Conservation (phyloP, 2,888 invertebrate species). For the Hedychridium roseum region DNA sequence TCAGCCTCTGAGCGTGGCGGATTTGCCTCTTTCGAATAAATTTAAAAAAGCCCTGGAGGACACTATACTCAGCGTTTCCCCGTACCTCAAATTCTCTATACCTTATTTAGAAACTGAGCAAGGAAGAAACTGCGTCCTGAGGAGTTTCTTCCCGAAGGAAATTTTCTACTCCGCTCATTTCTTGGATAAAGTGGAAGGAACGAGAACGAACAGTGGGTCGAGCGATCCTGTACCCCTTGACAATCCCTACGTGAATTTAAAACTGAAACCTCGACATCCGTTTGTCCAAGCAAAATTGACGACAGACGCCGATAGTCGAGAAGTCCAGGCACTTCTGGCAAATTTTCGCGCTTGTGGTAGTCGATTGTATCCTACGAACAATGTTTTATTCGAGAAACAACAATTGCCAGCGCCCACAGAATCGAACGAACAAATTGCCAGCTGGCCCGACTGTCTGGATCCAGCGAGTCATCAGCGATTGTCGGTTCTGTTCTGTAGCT, state of each 20-base stretch:
- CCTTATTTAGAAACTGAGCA: conserved; percentile 89
- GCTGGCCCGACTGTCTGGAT: conserved; percentile 74
- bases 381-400: conserved; percentile 35
- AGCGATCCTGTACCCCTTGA: conserved; percentile 26
- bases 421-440: conserved; percentile 13
- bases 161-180: conserved; percentile 77
- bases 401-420: conserved; percentile 10
- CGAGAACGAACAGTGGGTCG: conserved; percentile 31
- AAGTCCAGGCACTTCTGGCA: conserved; percentile 78
- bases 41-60: conserved; percentile 80
- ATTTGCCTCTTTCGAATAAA: conserved; percentile 72
- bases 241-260: conserved; percentile 35
- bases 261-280: conserved; percentile 73
- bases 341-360: conserved; percentile 89
- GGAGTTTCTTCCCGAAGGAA: conserved; percentile 77
- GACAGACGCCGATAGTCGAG: conserved; percentile 70
- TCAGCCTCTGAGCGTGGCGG: conserved; percentile 66
- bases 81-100: conserved; percentile 82
- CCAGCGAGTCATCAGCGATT: conserved; percentile 86
- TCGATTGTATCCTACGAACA: conserved; percentile 44
- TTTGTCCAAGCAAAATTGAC: conserved; percentile 79
- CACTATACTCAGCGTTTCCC: conserved; percentile 83
- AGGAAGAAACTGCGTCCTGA: conserved; percentile 78
- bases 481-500: conserved; percentile 90
- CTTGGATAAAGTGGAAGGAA: conserved; percentile 58